A percentile compares a stretch with the other conserved stretches of the same genome.
phyloP scores from a whole-genome alignment of 2,888 invertebrate species.

The Ommatoiulus sabulosus region DNA sequence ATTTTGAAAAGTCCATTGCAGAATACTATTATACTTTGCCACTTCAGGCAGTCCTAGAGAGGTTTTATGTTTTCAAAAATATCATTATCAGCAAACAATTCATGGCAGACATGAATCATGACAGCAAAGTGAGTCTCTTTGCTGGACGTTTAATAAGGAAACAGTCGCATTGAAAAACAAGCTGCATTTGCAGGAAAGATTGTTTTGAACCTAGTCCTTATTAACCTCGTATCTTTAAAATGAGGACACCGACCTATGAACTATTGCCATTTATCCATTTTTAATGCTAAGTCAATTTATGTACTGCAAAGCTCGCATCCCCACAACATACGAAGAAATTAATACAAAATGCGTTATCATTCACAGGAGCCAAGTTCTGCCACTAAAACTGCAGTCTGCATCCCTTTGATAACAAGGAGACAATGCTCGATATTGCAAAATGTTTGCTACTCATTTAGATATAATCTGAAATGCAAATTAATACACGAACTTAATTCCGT shows the following conservation, averaged over 20 bases:
- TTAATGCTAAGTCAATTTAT: background rate
- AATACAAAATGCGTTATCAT: background rate
- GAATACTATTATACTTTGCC: too few species aligned
- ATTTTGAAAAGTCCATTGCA: too few species aligned
- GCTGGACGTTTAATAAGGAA: too few species aligned
- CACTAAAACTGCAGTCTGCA: background rate
- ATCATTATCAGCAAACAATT: too few species aligned
- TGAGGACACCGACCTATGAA: background rate
- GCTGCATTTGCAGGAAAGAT: background rate
- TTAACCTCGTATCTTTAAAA: background rate
- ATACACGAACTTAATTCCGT: constrained; percentile 13
- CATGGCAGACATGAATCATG: too few species aligned
- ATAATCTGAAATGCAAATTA: constrained; percentile 15
- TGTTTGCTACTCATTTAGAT: background rate
- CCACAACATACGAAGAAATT: background rate
- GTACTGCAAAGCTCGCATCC: background rate
- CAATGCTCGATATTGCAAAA: constrained; percentile 5
- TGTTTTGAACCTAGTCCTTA: background rate
- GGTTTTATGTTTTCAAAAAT: too few species aligned
- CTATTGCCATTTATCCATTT: background rate
- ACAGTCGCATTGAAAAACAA: background rate
- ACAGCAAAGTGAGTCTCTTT: too few species aligned
- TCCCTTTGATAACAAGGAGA: constrained; percentile 24
- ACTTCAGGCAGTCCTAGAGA: too few species aligned
- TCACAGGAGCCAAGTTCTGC: background rate